Conservation (phyloP, 2,888 invertebrate species). For the Lepidochitona cinerea region DNA sequence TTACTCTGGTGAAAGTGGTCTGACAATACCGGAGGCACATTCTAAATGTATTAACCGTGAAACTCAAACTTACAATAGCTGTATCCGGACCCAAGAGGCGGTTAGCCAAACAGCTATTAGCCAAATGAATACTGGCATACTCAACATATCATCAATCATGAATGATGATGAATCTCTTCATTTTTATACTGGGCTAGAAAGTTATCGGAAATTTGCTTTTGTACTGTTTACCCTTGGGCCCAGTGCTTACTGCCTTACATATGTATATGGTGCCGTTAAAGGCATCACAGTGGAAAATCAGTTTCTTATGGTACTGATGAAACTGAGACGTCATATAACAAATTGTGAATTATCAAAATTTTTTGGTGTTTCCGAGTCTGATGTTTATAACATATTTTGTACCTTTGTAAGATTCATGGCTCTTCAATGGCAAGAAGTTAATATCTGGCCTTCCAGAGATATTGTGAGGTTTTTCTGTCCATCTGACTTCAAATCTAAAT, state of each 20-base stretch:
- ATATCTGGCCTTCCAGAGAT: slow-evolving; percentile 33
- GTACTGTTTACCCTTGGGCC: slow-evolving; percentile 29
- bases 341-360: slow-evolving; percentile 27
- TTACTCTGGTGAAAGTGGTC: too few relatives aligned
- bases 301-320: slow-evolving; percentile 27
- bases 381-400: slow-evolving; percentile 28
- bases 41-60: too few relatives aligned
- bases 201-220: slow-evolving; percentile 16
- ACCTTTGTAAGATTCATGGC: slow-evolving; percentile 38
- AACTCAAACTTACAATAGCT: too few relatives aligned
- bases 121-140: too few relatives aligned
- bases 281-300: slow-evolving; percentile 19
- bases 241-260: slow-evolving; percentile 24
- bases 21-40: too few relatives aligned
- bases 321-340: slow-evolving; percentile 20
- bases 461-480: slow-evolving; percentile 34
- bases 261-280: slow-evolving; percentile 11
- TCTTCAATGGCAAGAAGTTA: slow-evolving; percentile 30
- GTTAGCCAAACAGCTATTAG: too few relatives aligned
- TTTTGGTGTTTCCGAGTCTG: slow-evolving; percentile 27
- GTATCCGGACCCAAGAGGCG: too few relatives aligned
- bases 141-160: too few relatives aligned
- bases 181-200: neutral
- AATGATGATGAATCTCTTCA: too few relatives aligned
- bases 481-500: slow-evolving; percentile 31